These are phyloP conservation scores for Chrysomallon squamiferum DNA, from an alignment of 1,140 invertebrate genomes.

Conservation along the genomic window DNA sequence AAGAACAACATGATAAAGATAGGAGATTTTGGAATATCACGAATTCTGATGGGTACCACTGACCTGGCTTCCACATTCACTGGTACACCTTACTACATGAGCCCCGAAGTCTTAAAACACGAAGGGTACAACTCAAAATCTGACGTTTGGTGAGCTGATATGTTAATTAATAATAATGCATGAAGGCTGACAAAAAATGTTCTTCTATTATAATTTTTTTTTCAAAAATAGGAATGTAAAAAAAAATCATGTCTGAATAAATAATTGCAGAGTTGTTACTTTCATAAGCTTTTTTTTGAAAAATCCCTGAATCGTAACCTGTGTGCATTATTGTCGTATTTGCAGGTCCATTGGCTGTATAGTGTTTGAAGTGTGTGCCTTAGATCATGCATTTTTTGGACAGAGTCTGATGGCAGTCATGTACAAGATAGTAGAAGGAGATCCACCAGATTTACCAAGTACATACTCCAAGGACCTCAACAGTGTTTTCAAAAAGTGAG, in stretches of 20 bases:
- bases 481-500: constrained; percentile 58
- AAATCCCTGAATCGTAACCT: too few relatives aligned
- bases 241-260: too few relatives aligned
- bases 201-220: too few relatives aligned
- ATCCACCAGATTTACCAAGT: constrained; percentile 53
- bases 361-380: constrained; percentile 60
- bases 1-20: constrained; percentile 61
- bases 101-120: constrained; percentile 63
- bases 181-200: too few relatives aligned
- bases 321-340: too few relatives aligned
- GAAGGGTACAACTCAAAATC: constrained; percentile 64
- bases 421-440: constrained; percentile 63
- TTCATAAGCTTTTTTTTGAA: too few relatives aligned
- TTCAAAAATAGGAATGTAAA: too few relatives aligned
- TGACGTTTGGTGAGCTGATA: constrained; percentile 51
- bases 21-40: constrained; percentile 63
- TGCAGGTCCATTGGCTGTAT: constrained; percentile 61
- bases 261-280: too few relatives aligned
- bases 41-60: constrained; percentile 59
- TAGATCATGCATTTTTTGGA: constrained; percentile 60
- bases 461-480: constrained; percentile 56
- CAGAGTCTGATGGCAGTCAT: constrained; percentile 63
- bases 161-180: too few relatives aligned
- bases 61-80: constrained; percentile 63
- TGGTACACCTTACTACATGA: constrained; percentile 63